phyloP scores from a whole-genome alignment of 2,113 vertebrate species.

The Poeciliopsis occidentalis region DNA sequence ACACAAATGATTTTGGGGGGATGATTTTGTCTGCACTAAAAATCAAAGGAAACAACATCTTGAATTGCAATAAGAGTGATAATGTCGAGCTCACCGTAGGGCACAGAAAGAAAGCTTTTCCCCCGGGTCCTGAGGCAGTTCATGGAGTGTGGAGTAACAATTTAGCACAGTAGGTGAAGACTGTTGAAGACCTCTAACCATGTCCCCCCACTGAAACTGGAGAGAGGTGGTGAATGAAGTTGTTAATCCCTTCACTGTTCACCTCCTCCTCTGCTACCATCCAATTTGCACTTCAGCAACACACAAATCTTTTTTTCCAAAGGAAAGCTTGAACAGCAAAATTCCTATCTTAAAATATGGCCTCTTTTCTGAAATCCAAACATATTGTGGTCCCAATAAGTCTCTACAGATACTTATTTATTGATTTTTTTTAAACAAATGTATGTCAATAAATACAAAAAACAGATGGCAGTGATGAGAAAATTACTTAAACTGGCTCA shows the following conservation, averaged over 20 bases:
- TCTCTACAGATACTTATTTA: not conserved
- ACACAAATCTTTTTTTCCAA: slow-evolving; percentile 12
- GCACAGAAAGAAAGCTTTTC: slow-evolving; percentile 18
- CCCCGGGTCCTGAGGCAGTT: slow-evolving; percentile 16
- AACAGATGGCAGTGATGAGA: too few species aligned
- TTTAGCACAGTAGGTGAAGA: slow-evolving; percentile 11
- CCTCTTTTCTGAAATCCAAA: not conserved
- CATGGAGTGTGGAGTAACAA: slow-evolving; percentile 12
- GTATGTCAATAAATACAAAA: too few species aligned
- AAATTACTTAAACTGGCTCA: too few species aligned
- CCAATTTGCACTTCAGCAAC: slow-evolving; percentile 32
- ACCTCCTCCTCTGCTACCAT: slow-evolving; percentile 31
- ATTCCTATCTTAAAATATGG: not conserved
- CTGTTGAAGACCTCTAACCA: slow-evolving; percentile 21
- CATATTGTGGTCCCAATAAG: too few species aligned
- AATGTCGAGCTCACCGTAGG: not conserved
- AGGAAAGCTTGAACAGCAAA: slow-evolving; percentile 20
- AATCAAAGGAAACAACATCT: not conserved
- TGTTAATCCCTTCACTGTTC: slow-evolving; percentile 31
- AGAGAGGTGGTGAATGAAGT: slow-evolving; percentile 22
- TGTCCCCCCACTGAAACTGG: slow-evolving; percentile 25
- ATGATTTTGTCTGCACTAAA: slow-evolving; percentile 8
- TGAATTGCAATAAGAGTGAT: slow-evolving; percentile 16
- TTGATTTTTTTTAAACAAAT: too few species aligned
- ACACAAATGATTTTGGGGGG: slow-evolving; percentile 21